These are phyloP conservation scores for Adelosebastes latens DNA, from an alignment of 2,797 vertebrate genomes.

Conservation along the genomic window DNA sequence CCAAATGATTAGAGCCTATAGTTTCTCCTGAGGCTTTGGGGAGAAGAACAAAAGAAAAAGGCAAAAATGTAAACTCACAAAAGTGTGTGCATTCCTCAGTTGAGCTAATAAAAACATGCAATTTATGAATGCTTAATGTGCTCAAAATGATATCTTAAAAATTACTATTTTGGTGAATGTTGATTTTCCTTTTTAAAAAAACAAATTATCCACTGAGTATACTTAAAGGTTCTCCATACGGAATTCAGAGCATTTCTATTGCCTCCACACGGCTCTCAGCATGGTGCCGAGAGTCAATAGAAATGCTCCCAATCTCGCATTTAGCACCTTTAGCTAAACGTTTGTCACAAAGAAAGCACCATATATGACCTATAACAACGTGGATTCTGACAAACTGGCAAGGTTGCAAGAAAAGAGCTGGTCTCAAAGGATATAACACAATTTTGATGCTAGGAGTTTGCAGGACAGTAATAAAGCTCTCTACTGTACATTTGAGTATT, in stretches of 20 bases:
- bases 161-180: not conserved
- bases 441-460: conserved; percentile 40
- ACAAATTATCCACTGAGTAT: conserved; percentile 10
- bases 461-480: conserved; percentile 71
- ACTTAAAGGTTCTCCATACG: not conserved
- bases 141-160: conserved; percentile 12
- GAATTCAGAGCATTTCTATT: not conserved
- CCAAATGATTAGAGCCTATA: not conserved
- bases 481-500: conserved; percentile 68
- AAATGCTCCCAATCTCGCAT: not conserved
- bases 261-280: not conserved
- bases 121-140: not conserved
- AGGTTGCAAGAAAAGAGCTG: conserved; percentile 50
- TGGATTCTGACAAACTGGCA: conserved; percentile 45
- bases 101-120: conserved; percentile 16
- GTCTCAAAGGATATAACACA: conserved; percentile 43
- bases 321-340: not conserved
- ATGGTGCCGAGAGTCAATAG: not conserved
- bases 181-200: not conserved
- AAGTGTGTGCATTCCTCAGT: conserved; percentile 41
- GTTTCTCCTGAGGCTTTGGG: conserved; percentile 27
- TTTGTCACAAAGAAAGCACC: conserved; percentile 61
- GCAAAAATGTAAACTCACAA: conserved; percentile 37
- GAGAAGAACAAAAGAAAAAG: conserved; percentile 24
- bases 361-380: conserved; percentile 29